Conservation (phyloP, 2,888 invertebrate species). For the Aspidapion aeneum region DNA sequence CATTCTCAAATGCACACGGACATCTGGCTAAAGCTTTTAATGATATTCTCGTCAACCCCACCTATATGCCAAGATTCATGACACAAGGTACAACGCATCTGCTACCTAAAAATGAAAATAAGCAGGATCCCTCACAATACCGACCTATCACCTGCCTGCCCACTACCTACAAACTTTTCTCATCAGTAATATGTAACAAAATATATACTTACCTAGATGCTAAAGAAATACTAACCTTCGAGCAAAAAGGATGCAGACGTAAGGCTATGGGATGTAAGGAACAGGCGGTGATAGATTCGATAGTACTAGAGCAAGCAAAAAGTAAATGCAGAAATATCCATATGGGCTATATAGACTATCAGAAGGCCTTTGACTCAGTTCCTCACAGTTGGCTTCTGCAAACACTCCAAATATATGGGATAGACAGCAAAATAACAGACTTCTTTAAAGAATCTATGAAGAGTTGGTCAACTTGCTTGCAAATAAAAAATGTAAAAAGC, state of each 20-base stretch:
- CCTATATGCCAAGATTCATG: not conserved
- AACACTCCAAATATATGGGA: not conserved
- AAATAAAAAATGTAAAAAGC: too few species aligned
- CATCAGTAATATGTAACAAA: not conserved
- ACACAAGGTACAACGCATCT: not conserved
- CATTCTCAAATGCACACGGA: not conserved
- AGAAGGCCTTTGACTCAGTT: conserved; percentile 4
- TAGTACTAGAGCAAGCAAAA: not conserved
- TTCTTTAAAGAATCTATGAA: not conserved
- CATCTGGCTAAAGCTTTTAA: not conserved
- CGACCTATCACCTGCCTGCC: not conserved
- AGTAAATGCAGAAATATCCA: not conserved
- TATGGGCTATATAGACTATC: conserved; percentile 2
- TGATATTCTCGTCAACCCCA: not conserved
- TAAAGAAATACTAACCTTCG: not conserved
- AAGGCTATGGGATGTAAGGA: not conserved
- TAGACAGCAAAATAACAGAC: not conserved
- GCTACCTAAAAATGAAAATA: not conserved
- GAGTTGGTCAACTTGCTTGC: too few species aligned
- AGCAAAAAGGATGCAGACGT: conserved; percentile 4
- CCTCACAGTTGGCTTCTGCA: conserved; percentile 2
- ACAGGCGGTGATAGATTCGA: not conserved
- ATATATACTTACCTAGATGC: not conserved
- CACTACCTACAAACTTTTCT: not conserved
- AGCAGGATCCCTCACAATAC: not conserved